phyloP scores from a whole-genome alignment of 2,888 invertebrate genomes.

The Hipparchia sbordonii region DNA sequence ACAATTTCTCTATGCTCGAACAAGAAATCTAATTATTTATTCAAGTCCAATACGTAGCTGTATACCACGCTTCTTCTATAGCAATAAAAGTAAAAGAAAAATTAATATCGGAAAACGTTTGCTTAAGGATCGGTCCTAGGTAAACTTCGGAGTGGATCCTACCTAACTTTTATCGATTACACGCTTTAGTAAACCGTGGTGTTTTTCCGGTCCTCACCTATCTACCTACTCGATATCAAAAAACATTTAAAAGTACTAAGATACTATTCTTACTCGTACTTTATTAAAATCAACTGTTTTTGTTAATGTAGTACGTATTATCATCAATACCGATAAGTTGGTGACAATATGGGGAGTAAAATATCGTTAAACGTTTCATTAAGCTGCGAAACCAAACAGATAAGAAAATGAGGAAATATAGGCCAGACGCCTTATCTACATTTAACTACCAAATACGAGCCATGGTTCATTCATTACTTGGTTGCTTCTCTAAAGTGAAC shows the following conservation, averaged over 20 bases:
- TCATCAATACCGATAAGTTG: background rate
- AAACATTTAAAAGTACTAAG: background rate
- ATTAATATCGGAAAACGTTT: constrained; percentile 15
- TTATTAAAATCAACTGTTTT: background rate
- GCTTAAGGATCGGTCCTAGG: constrained; percentile 5
- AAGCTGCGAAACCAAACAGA: constrained; percentile 5
- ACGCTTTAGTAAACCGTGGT: background rate
- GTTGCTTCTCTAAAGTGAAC: background rate
- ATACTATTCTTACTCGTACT: background rate
- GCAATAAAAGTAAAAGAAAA: background rate
- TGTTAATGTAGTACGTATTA: background rate
- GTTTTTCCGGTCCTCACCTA: background rate
- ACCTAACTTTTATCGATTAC: background rate
- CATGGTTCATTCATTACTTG: background rate
- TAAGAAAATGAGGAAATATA: constrained; percentile 15
- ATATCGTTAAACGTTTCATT: constrained; percentile 4
- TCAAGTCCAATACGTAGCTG: background rate
- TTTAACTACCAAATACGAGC: background rate
- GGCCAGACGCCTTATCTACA: constrained; percentile 10
- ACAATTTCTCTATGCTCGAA: constrained; percentile 7
- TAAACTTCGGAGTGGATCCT: constrained; percentile 12
- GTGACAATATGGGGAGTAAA: background rate
- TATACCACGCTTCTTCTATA: background rate
- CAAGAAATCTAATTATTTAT: background rate
- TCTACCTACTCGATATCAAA: too few relatives aligned